Base-by-base conservation (phyloP, 2,888 invertebrate species). In the Plagodis dolabraria region DNA sequence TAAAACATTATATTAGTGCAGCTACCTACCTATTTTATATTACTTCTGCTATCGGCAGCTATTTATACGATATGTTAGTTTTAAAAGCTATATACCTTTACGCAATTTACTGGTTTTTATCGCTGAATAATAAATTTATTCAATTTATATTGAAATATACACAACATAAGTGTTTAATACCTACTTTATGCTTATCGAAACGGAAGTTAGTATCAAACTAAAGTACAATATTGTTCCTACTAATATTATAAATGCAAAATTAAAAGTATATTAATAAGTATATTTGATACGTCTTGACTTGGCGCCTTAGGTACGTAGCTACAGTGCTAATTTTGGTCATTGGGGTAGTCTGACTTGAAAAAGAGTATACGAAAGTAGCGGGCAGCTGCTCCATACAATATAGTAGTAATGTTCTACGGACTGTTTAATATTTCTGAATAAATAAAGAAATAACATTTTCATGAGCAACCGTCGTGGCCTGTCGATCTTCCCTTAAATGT, bases 401-500 rank as follows among this genome's bases (percentile, higher is more conserved):
- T 22, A 22, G 22, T 4, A 22, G 22, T 22, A 22, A 22, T 4
- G 22, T 22, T 2, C 2, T 22, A 22, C 22, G 22, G 4, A 22
- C 22, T 22, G 22, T 22, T 22, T 1, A 2, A 22, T 22, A 22
- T 22, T 22, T 34, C 6, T 46, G 12, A 46, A 44, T 33, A 5
- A 34, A 34, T 34, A 12, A 48, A 51, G 46, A 35, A 44, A 47
- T 46, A 48, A 57, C 11, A 46, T 57, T 68, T 52, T 63, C 51
- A 46, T 53, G 47, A 58, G 58, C 54, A 57, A 60, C 62, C 57
- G 69, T 60, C 57, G 69, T 68, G 74, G 70, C 74, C 69, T 76
- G 76, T 74, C 78, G 76, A 72, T 74, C 75, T 77, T 79, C 55
- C 79, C 81, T 76, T 76, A 69, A 74, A 78, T n/a, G 82, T 83